Evolutionary conservation across 2,888 invertebrate genomes (phyloP), one percentile per base, ranked within the genome.

Genomic region (Exephanes ischioxanthus): DNA sequence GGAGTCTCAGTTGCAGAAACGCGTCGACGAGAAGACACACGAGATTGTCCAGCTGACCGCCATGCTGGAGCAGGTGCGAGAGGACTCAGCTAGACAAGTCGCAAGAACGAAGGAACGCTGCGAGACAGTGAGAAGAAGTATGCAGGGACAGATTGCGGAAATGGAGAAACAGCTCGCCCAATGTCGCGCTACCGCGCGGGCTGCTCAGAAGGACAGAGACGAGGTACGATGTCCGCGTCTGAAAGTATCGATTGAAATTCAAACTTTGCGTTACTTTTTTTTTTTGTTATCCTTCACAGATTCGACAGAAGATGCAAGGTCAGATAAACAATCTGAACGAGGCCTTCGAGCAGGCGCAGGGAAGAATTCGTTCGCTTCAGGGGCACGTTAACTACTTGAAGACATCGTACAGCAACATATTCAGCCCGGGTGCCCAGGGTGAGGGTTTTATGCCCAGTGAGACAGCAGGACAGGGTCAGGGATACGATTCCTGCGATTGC

Each of bases 231-330:
- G 37, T n/a, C 5, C 72, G 41, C 14, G 16, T 3, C 3, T 3
- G 4, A 48, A 48, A 48, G 14, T 48, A 48, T 48, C 16, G 45
- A 48, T 14, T 73, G 2, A 45, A 55, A 16, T 41, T 61, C n/a
- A 2, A 51, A 77, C 33, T n/a, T 41, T 14, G 16, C 67, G 5
- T 14, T n/a, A 11, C 37, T 53, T 33, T 58, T 33, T 55, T 72
- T 58, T 33, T 55, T 72, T 58, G 30, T 53, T 4, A 33, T 67
- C 33, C 30, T 19, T 3, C 48, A 48, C 90, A 96, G 96, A 95
- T 96, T 61, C 95, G 97, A 75, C 96, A 96, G 91, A 95, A 96
- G 86, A 96, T 97, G 96, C 96, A 96, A 89, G 94, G 95, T 22
- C 96, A 97, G 91, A 95, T 97, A 68, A 96, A 95, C 85, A 96